Conservation (phyloP, 2,888 invertebrate species). For the Quadroppia sp. region DNA sequence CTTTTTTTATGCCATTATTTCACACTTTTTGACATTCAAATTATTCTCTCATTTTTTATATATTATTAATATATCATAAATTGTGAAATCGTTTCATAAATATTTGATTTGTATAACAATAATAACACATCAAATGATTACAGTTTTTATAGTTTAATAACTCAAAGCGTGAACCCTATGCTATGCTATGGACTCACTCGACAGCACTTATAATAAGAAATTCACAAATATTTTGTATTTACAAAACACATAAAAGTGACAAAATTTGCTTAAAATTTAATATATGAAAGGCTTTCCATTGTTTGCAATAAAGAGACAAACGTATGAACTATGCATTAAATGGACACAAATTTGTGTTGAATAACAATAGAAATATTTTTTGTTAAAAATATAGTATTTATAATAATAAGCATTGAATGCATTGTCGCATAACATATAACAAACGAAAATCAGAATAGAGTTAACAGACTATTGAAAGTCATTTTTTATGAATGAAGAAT, state of each 20-base stretch:
- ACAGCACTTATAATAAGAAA: neutral
- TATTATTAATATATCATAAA: no score
- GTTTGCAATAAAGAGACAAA: neutral
- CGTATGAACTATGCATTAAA: neutral
- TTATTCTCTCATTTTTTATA: no score
- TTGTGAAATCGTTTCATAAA: no score
- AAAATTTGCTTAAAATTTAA: slow-evolving; percentile 5
- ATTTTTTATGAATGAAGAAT: slow-evolving; percentile 15
- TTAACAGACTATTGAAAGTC: neutral
- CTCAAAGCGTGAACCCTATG: slow-evolving; percentile 2
- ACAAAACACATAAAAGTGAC: slow-evolving; percentile 10
- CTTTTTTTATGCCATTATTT: no score
- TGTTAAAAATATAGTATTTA: neutral
- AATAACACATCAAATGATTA: neutral
- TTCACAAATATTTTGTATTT: neutral
- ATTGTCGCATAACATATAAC: slow-evolving; percentile 22
- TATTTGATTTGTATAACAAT: neutral
- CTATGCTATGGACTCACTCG: neutral
- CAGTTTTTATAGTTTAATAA: neutral
- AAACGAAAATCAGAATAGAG: slow-evolving; percentile 1
- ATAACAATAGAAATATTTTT: neutral
- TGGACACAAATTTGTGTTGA: neutral
- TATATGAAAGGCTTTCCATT: neutral
- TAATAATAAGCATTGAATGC: neutral
- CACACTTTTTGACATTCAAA: no score